phyloP scores from a whole-genome alignment of 30 jellyfish, hydroid and myxozoan genomes.

The Hydractinia echinata region DNA sequence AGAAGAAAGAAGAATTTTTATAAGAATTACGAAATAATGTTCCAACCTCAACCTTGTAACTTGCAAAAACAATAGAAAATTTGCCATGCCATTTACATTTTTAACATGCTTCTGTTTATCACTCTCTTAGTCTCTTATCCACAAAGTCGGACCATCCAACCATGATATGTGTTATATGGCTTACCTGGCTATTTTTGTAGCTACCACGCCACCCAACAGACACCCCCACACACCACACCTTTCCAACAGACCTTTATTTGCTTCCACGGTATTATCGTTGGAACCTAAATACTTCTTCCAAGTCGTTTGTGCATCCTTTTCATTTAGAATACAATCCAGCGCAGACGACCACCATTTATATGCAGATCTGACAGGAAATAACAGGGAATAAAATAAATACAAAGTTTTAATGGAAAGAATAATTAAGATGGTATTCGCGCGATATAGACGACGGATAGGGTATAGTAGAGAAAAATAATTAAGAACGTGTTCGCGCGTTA shows the following conservation, averaged over 20 bases:
- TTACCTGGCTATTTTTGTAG: conserved; percentile 77
- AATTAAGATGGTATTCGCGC: too few relatives aligned
- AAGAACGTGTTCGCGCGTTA: too few relatives aligned
- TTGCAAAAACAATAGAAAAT: not conserved
- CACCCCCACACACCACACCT: conserved; percentile 81
- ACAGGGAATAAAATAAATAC: too few relatives aligned
- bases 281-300: conserved; percentile 43
- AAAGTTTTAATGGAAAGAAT: too few relatives aligned
- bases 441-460: too few relatives aligned
- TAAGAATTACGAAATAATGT: not conserved
- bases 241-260: conserved; percentile 41
- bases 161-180: too few relatives aligned
- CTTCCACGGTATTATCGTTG: conserved; percentile 24
- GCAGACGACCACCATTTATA: conserved; percentile 80
- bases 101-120: too few relatives aligned
- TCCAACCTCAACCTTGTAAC: not conserved
- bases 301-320: conserved; percentile 53
- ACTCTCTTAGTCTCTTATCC: too few relatives aligned
- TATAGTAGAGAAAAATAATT: too few relatives aligned
- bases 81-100: not conserved
- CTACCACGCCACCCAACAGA: conserved; percentile 63
- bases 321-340: conserved; percentile 44
- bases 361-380: conserved; percentile 36
- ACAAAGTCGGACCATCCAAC: too few relatives aligned
- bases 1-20: not conserved